A percentile compares a stretch with the other conserved stretches of the same genome.
phyloP scores from a whole-genome alignment of 2,888 invertebrate genomes.

The Hemaris fuciformis region DNA sequence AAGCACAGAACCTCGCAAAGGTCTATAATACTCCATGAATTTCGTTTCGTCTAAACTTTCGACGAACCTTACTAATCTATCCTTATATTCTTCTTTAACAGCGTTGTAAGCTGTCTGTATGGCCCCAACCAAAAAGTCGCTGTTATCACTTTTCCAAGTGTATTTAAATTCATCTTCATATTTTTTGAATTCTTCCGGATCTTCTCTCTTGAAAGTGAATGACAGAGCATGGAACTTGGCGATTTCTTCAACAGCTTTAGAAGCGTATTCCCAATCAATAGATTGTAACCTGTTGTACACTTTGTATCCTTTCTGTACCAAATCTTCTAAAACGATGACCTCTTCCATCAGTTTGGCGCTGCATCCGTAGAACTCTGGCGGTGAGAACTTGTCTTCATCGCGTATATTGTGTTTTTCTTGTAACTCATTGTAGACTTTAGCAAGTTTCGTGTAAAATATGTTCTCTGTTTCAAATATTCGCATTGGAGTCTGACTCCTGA shows the following conservation, averaged over 20 bases:
- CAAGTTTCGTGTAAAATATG: slow-evolving; percentile 30
- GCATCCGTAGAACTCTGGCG: slow-evolving; percentile 21
- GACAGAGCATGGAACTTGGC: slow-evolving; percentile 16
- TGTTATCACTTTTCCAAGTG: neutral
- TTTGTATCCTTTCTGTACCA: slow-evolving; percentile 1
- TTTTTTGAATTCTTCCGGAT: slow-evolving; percentile 8
- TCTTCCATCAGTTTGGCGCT: neutral
- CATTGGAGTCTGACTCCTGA: slow-evolving; percentile 20
- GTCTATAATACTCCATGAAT: neutral
- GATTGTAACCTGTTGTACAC: slow-evolving; percentile 12
- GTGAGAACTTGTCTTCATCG: slow-evolving; percentile 28
- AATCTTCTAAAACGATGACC: slow-evolving; percentile 12
- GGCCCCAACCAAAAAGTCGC: neutral
- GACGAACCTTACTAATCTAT: neutral
- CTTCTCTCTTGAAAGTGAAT: neutral
- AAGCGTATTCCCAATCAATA: slow-evolving; percentile 13
- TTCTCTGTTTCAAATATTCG: slow-evolving; percentile 29
- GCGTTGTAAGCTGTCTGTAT: neutral
- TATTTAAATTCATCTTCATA: neutral
- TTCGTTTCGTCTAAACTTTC: neutral
- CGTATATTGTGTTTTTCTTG: slow-evolving; percentile 31
- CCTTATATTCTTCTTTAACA: neutral
- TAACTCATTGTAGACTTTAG: slow-evolving; percentile 26
- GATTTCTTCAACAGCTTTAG: slow-evolving; percentile 3
- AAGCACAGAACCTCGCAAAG: neutral